Evolutionary conservation across 2,113 vertebrate species (phyloP), one percentile per base, ranked within the genome.

Genomic region (Climacteris rufus): DNA sequence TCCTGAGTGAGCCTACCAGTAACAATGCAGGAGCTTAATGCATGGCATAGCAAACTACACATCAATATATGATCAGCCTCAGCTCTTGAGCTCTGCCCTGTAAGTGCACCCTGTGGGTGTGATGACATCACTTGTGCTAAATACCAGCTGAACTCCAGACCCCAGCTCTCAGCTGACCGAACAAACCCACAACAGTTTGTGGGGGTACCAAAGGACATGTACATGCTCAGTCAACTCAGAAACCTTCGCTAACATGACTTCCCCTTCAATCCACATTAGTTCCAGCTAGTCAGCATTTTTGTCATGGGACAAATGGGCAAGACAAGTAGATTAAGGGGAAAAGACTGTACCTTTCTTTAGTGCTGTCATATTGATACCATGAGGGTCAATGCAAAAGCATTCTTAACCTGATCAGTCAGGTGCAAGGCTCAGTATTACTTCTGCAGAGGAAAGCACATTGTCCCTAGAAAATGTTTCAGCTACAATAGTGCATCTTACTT

Each of bases 91-190:
- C 81, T 70, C 52, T 85, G 66, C 47, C 37, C 1, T 66, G n/a
- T 49, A 66, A 83, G 81, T 68, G 81, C 57, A 89, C 89, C 94
- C 93, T 72, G 63, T 64, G 54, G 66, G 61, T 80, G 59, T 21
- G 28, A 84, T 65, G 33, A 95, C 91, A 89, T 90, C 81, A 68
- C 78, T 77, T 94, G 92, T 89, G 79, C 95, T 97, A 97, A 97
- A 98, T 91, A 94, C 61, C 89, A 97, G 3, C 87, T 94, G 91
- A 97, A 97, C 93, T 94, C 64, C 42, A 95, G 72, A 88, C 84
- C 94, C 96, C 90, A 7, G 5, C 66, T 96, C 76, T 68, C 96
- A 98, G 94, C 87, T 97, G 89, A 95, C 92, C 45, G 9, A 89
- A 57, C 93, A 96, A 84, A 70, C 65, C 45, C 50, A 70, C 90